A percentile compares a stretch with the other conserved stretches of the same genome.
Conservation (phyloP, 2,888 invertebrate genomes). For the Scaptomyza parva region DNA sequence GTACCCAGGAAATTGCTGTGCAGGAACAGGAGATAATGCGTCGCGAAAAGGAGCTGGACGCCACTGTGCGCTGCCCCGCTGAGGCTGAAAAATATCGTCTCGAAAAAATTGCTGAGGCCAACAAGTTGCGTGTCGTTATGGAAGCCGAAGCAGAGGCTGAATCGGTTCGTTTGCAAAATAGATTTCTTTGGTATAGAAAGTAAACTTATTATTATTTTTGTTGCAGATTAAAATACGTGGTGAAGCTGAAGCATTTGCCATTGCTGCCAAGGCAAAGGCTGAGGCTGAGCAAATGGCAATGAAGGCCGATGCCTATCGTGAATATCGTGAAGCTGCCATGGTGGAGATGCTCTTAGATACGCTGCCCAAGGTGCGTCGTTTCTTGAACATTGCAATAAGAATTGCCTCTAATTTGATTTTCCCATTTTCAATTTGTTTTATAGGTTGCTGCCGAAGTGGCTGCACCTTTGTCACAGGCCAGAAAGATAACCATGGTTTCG, state of each 20-base stretch:
- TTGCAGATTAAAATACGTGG: slow-evolving; percentile 89
- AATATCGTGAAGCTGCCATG: slow-evolving; percentile 98
- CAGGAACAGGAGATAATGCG: slow-evolving; percentile 98
- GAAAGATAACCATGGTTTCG: slow-evolving; percentile 98
- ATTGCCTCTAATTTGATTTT: not conserved
- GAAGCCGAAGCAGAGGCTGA: slow-evolving; percentile 98
- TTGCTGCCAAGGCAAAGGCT: slow-evolving; percentile 96
- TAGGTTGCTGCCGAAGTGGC: slow-evolving; percentile 98
- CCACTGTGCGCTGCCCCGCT: slow-evolving; percentile 96
- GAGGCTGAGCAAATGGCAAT: slow-evolving; percentile 99
- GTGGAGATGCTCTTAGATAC: slow-evolving; percentile 98
- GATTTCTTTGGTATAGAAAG: not conserved
- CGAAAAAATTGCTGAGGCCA: slow-evolving; percentile 97
- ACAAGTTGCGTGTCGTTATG: slow-evolving; percentile 93
- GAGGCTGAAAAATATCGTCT: slow-evolving; percentile 96
- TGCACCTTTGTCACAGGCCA: slow-evolving; percentile 96
- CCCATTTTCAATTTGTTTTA: slow-evolving; percentile 31
- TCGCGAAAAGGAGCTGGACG: slow-evolving; percentile 95
- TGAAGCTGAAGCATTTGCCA: slow-evolving; percentile 96
- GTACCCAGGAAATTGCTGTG: slow-evolving; percentile 96
- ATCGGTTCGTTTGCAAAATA: slow-evolving; percentile 86
- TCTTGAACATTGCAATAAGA: not conserved
- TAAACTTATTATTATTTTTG: not conserved
- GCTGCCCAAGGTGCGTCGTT: slow-evolving; percentile 92
- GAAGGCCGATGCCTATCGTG: slow-evolving; percentile 98